Base-by-base conservation (phyloP, 2,113 vertebrate genomes). In the Vidua macroura region DNA sequence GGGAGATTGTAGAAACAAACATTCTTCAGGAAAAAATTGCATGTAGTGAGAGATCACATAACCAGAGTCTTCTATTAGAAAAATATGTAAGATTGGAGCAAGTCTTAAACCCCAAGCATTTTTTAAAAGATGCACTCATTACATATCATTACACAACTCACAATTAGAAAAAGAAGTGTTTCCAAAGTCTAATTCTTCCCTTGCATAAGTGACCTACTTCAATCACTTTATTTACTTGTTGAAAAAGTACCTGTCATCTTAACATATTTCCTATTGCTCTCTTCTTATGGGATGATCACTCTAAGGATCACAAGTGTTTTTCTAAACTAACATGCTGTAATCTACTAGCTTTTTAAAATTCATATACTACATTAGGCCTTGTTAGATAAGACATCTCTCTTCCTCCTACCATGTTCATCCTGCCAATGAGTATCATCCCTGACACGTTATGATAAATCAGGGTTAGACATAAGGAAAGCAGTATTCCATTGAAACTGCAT, bases 161-260 rank as follows among this genome's bases (percentile, higher is more conserved):
- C 64, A 92, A 84, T 81, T 68, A 86, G 76, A 63, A 94, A 63
- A 63, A 92, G 35, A 78, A 70, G 33, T 73, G 13, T 25, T 89
- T 82, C 31, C 49, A 79, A 67, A 88, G 46, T 66, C 64, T 76
- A 84, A 93, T 79, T 95, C 74, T 58, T 96, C 69, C 70, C 83
- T 93, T 93, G 74, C 74, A 10, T 92, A 95, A 93, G 60, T 87
- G 81, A 87, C 91, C 92, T 83, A 94, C 81, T 96, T 95, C 86
- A 70, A 93, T 88, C 94, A 93, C 60, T 86, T 96, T 90, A 88
- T 93, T 93, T 93, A 86, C 72, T 83, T 68, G 59, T 63, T 86
- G 80, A 83, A 92, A 74, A 93, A 75, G 73, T 84, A 93, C 68
- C 44, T 92, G 94, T 93, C 95, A 88, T 94, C 64, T 96, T 90